These are phyloP conservation scores for Crotalus viridis DNA, from an alignment of 2,113 vertebrate genomes.

Conservation along the genomic window DNA sequence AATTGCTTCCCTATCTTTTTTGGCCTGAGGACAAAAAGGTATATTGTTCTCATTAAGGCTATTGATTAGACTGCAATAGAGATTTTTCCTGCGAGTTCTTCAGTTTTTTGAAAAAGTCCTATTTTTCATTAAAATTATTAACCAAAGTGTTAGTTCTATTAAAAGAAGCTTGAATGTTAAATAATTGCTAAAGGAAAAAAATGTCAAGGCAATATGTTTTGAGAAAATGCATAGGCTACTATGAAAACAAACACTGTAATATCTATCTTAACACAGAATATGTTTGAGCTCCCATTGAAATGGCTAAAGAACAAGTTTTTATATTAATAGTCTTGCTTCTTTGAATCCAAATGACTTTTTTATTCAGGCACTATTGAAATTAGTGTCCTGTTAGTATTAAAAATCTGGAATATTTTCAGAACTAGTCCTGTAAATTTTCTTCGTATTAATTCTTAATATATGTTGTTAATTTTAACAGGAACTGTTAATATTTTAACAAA, in stretches of 20 bases:
- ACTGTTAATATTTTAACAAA: neutral
- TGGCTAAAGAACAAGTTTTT: neutral
- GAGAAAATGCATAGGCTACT: neutral
- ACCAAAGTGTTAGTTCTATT: neutral
- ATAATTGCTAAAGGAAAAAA: neutral
- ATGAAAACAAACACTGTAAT: neutral
- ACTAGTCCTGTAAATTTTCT: neutral
- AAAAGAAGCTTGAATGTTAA: neutral
- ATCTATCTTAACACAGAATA: neutral
- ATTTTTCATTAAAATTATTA: constrained; percentile 8
- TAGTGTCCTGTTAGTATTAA: neutral
- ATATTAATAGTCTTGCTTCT: neutral
- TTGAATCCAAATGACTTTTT: neutral
- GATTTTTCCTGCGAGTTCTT: neutral
- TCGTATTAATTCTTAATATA: neutral
- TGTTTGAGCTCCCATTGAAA: neutral
- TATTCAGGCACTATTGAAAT: neutral
- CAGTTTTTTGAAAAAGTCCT: neutral
- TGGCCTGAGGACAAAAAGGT: constrained; percentile 14
- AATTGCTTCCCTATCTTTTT: neutral
- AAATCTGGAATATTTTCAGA: neutral
- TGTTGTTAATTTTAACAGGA: neutral
- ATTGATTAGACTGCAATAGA: neutral
- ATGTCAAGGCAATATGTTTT: neutral
- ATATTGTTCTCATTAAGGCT: neutral